A percentile compares a stretch with the other conserved stretches of the same genome.
Conservation (phyloP, 2,113 vertebrate genomes). For the Semicossyphus pulcher region DNA sequence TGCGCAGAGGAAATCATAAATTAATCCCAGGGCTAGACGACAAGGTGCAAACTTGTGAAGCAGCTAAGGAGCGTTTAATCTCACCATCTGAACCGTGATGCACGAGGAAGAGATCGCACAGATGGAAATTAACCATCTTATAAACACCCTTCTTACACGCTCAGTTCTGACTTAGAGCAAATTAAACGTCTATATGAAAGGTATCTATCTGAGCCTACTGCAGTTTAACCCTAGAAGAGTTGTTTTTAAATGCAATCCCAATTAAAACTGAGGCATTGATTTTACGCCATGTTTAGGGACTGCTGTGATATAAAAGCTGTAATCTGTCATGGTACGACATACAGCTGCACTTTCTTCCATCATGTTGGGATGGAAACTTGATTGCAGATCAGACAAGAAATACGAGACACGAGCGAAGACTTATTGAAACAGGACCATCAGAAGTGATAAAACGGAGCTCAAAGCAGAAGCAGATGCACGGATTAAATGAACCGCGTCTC, state of each 20-base stretch:
- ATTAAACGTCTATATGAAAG: background rate
- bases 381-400: slow-evolving; percentile 24
- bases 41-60: slow-evolving; percentile 30
- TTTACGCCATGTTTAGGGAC: slow-evolving; percentile 2
- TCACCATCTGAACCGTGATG: background rate
- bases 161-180: too few species aligned
- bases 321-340: slow-evolving; percentile 4
- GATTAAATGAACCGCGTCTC: slow-evolving; percentile 26
- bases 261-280: slow-evolving; percentile 39
- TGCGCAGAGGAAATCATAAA: background rate
- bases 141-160: background rate
- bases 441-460: slow-evolving; percentile 7
- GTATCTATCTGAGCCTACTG: too few species aligned
- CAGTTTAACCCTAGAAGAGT: background rate
- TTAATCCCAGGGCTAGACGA: background rate
- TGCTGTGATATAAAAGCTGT: background rate
- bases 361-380: background rate
- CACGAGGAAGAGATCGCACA: background rate
- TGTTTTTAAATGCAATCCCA: too few species aligned
- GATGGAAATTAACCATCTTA: slow-evolving; percentile 6
- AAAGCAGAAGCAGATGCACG: background rate
- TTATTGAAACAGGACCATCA: background rate
- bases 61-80: background rate
- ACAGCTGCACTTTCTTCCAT: background rate
- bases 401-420: slow-evolving; percentile 1